phyloP scores from a whole-genome alignment of 1,140 invertebrate genomes.

The Metaphire vulgaris region DNA sequence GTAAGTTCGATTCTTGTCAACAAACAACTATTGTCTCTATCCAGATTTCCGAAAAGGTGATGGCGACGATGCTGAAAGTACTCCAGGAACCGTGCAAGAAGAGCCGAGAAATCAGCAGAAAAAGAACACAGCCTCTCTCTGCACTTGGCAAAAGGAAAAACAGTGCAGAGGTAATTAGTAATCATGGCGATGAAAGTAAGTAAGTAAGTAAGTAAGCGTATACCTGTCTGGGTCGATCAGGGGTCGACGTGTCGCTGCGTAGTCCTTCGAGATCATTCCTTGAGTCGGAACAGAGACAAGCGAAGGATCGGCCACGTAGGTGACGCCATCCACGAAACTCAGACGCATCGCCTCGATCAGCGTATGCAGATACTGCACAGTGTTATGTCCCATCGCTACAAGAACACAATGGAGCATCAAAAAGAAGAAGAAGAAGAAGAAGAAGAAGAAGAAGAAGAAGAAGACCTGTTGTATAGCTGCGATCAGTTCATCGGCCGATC shows the following conservation, averaged over 20 bases:
- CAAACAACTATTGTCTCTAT: too few species aligned
- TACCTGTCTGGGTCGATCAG: background rate
- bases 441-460: too few species aligned
- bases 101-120: background rate
- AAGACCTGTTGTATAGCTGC: too few species aligned
- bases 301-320: constrained; percentile 45
- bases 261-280: constrained; percentile 44
- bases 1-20: background rate
- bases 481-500: too few species aligned
- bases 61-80: background rate
- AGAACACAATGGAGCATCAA: too few species aligned
- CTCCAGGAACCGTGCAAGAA: background rate
- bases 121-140: too few species aligned
- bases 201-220: too few species aligned
- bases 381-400: constrained; percentile 41
- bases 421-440: too few species aligned
- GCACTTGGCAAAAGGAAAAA: too few species aligned
- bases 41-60: background rate
- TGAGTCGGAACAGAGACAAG: constrained; percentile 40
- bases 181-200: too few species aligned
- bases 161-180: too few species aligned
- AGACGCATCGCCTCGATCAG: constrained; percentile 49
- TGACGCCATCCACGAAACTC: constrained; percentile 46
- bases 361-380: constrained; percentile 46
- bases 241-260: constrained; percentile 35